These are phyloP conservation scores for Belonocnema kinseyi DNA, from an alignment of 1,140 invertebrate species.

Conservation along the genomic window DNA sequence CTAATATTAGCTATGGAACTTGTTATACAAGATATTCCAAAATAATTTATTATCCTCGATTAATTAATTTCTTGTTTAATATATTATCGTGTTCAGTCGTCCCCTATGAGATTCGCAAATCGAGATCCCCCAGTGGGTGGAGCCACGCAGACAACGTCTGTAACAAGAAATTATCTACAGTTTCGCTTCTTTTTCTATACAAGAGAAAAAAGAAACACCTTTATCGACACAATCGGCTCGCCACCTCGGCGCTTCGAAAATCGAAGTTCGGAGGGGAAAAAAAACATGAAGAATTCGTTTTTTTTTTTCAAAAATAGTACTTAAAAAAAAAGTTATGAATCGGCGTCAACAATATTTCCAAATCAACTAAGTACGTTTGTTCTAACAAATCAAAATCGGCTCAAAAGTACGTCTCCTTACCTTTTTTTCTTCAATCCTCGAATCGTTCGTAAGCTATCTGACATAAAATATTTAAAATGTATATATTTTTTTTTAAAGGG, in stretches of 20 bases:
- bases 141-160: slow-evolving; percentile 43
- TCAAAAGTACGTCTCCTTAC: neutral
- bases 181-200: slow-evolving; percentile 42
- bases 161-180: slow-evolving; percentile 69
- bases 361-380: too few species aligned
- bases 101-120: neutral
- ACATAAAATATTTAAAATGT: slow-evolving; percentile 19
- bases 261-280: neutral
- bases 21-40: slow-evolving; percentile 9
- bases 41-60: slow-evolving; percentile 1
- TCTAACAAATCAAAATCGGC: too few species aligned
- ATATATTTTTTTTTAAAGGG: neutral
- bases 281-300: too few species aligned
- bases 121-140: slow-evolving; percentile 14
- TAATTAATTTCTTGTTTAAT: neutral
- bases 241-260: neutral
- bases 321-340: too few species aligned
- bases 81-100: neutral
- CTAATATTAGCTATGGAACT: slow-evolving; percentile 3
- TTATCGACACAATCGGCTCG: neutral
- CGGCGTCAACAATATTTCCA: too few species aligned
- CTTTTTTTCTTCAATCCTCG: neutral
- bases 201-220: neutral
- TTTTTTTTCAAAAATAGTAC: too few species aligned
- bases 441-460: slow-evolving; percentile 8